These are phyloP conservation scores for Eulithis testata DNA, from an alignment of 2,888 invertebrate genomes.

Conservation along the genomic window DNA sequence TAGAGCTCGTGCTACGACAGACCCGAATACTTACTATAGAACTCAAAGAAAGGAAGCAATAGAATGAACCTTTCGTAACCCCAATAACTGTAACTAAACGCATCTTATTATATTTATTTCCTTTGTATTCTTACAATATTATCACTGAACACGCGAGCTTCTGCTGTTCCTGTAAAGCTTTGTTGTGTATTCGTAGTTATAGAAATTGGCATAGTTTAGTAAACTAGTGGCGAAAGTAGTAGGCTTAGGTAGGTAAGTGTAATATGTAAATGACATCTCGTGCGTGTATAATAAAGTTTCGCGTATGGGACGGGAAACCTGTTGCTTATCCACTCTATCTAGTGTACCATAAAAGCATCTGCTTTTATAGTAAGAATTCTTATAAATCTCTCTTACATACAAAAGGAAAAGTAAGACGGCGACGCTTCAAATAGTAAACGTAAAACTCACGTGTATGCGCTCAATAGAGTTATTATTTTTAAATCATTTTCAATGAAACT, in stretches of 20 bases:
- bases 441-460: no score
- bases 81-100: constrained; percentile 16
- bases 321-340: constrained; percentile 18
- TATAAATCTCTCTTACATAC: constrained; percentile 1
- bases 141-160: constrained; percentile 20
- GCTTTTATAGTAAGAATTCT: constrained; percentile 11
- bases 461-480: no score
- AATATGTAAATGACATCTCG: constrained; percentile 19
- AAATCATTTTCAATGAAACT: no score
- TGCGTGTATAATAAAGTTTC: constrained; percentile 15
- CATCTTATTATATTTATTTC: constrained; percentile 24
- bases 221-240: constrained; percentile 5
- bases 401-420: neutral
- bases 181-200: neutral
- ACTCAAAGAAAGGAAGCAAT: neutral
- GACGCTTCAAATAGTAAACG: no score
- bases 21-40: neutral
- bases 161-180: neutral
- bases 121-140: constrained; percentile 18
- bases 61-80: constrained; percentile 13
- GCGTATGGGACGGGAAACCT: constrained; percentile 18
- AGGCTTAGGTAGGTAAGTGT: constrained; percentile 1
- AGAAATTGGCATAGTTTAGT: constrained; percentile 1
- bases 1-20: constrained; percentile 18
- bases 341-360: neutral